Evolutionary conservation across 2,113 vertebrate genomes (phyloP).

Genomic region (Thermophis baileyi): DNA sequence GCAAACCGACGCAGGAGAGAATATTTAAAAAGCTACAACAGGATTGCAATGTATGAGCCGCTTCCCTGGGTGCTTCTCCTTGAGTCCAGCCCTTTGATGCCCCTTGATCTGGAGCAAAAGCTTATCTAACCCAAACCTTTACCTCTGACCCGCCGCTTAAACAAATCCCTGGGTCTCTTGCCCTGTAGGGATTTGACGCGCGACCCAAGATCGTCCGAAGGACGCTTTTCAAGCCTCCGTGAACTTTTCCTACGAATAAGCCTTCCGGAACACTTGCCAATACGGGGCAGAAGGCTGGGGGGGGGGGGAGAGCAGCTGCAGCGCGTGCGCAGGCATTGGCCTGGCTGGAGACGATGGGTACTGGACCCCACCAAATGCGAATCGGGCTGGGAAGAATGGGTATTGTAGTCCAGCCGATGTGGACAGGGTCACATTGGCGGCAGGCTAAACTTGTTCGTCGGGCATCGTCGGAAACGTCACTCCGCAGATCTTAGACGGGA

Average conservation of each 20-base stretch:
- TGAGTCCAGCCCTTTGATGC: neutral
- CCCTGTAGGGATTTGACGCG: neutral
- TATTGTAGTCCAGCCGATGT: neutral
- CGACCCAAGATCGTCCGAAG: neutral
- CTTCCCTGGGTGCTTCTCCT: neutral
- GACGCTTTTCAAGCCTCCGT: neutral
- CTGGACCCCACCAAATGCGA: neutral
- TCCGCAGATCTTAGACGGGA: neutral
- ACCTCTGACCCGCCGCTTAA: neutral
- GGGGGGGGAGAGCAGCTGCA: neutral
- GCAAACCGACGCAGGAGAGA: neutral
- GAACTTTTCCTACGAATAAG: neutral
- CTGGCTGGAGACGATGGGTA: neutral
- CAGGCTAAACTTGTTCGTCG: neutral
- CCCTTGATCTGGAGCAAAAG: neutral
- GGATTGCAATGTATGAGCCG: neutral
- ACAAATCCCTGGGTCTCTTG: neutral
- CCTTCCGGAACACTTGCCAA: neutral
- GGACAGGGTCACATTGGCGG: neutral
- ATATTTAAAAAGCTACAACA: neutral
- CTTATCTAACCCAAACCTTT: neutral
- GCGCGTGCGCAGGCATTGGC: neutral
- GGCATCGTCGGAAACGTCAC: neutral
- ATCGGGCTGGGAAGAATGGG: neutral
- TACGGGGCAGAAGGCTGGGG: neutral